A percentile compares a stretch with the other conserved stretches of the same genome.
Evolutionary conservation across 2,888 invertebrate genomes (phyloP).

Genomic region (Ceratothoa steindachneri): DNA sequence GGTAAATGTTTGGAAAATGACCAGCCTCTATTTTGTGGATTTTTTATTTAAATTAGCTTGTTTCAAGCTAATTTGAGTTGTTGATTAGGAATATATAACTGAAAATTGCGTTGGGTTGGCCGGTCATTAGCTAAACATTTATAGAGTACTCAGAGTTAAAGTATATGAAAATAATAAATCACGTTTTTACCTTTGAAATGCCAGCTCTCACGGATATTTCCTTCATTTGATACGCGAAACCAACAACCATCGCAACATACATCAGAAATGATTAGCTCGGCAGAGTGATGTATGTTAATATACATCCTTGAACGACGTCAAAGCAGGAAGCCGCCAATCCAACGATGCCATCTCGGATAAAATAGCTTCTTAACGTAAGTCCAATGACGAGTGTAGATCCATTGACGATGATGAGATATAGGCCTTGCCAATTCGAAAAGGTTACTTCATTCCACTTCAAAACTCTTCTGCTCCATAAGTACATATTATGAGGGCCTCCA

Average conservation of each 20-base stretch:
- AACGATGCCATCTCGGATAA: neutral
- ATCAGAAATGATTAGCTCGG: neutral
- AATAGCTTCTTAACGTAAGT: neutral
- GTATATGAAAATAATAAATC: neutral
- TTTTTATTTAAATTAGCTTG: no score
- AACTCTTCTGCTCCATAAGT: constrained; percentile 20
- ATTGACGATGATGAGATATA: neutral
- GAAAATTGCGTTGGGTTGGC: no score
- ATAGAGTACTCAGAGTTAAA: no score
- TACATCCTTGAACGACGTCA: neutral
- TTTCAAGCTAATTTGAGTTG: no score
- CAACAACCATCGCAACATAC: neutral
- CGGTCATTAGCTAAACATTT: no score
- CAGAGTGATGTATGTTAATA: neutral
- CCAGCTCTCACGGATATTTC: neutral
- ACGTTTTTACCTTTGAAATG: neutral
- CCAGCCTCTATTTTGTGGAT: no score
- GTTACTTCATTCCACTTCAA: constrained; percentile 18
- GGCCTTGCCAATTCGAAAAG: neutral
- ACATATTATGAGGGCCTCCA: constrained; percentile 12
- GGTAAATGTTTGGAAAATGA: no score
- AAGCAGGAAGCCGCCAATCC: neutral
- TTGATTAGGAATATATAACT: no score
- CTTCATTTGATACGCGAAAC: neutral
- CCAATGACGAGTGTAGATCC: neutral